Percentiles rank a stretch among this genome's conserved stretches.
These are phyloP conservation scores for Haliclona indistincta DNA, from an alignment of 37 sponge, comb jelly and placozoan genomes.

Conservation along the genomic window DNA sequence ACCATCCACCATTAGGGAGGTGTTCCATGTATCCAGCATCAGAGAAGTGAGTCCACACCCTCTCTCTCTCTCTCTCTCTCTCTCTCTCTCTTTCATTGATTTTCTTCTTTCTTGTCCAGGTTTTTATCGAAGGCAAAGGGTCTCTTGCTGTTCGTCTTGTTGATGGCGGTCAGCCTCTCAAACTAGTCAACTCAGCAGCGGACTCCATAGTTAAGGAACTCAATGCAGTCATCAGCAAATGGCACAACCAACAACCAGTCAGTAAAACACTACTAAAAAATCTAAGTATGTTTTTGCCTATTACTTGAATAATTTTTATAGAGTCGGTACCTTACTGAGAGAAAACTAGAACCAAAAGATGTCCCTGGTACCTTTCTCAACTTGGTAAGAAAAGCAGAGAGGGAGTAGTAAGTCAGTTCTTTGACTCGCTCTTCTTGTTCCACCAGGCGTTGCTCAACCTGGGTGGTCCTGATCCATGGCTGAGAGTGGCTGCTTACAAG, in stretches of 20 bases:
- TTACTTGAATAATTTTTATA: slow-evolving; percentile 7
- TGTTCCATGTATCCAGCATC: slow-evolving; percentile 77
- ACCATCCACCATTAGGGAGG: slow-evolving; percentile 55
- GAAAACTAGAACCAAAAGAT: slow-evolving; percentile 81
- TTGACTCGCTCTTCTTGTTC: slow-evolving; percentile 10
- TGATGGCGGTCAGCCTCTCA: slow-evolving; percentile 53
- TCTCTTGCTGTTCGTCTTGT: slow-evolving; percentile 49
- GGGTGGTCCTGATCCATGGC: slow-evolving; percentile 51
- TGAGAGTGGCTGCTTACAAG: slow-evolving; percentile 82
- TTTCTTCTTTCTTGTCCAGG: slow-evolving; percentile 2
- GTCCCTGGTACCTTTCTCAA: slow-evolving; percentile 92
- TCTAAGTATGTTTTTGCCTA: neutral
- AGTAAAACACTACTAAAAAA: slow-evolving; percentile 24
- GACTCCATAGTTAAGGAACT: slow-evolving; percentile 44
- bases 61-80: too few relatives aligned
- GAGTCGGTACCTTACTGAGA: slow-evolving; percentile 73
- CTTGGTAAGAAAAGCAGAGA: slow-evolving; percentile 32
- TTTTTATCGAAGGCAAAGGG: slow-evolving; percentile 53
- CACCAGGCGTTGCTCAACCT: slow-evolving; percentile 75
- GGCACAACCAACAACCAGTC: slow-evolving; percentile 85
- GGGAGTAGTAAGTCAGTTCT: neutral
- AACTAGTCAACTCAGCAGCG: slow-evolving; percentile 32
- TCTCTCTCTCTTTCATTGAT: too few relatives aligned
- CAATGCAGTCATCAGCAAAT: slow-evolving; percentile 37
- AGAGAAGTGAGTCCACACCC: slow-evolving; percentile 57